Conservation (phyloP, 2,113 vertebrate genomes). For the Rhabdornis inornatus region DNA sequence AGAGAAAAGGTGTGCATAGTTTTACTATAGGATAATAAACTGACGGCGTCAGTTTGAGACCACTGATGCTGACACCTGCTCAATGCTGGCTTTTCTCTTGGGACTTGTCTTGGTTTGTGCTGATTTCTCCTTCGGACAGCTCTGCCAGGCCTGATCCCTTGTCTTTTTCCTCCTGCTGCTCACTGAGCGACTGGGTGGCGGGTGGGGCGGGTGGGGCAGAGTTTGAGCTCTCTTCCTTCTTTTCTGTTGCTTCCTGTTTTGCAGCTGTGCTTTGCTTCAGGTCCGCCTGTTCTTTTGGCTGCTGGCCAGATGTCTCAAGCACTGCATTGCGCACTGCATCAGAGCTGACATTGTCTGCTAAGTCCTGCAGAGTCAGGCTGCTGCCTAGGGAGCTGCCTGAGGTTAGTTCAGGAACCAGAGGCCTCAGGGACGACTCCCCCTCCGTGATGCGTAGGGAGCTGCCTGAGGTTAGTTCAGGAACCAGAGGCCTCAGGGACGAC, state of each 20-base stretch:
- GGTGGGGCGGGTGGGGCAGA: rapidly evolving
- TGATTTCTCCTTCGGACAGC: not conserved
- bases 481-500: not conserved
- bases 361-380: not conserved
- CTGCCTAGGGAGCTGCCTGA: too few relatives aligned
- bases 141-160: not conserved
- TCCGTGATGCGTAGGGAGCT: too few relatives aligned
- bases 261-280: not conserved
- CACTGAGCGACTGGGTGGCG: rapidly evolving
- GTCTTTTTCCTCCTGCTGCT: not conserved
- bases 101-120: too few relatives aligned
- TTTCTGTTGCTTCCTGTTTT: not conserved
- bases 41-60: not conserved
- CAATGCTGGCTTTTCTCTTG: not conserved
- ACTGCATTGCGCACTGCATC: not conserved
- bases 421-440: not conserved
- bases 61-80: not conserved
- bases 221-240: rapidly evolving
- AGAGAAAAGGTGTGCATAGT: not conserved
- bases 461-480: too few relatives aligned
- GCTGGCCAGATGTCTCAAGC: not conserved
- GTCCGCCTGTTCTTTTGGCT: not conserved
- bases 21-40: not conserved
- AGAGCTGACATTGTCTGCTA: not conserved
- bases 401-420: not conserved